These are phyloP conservation scores for Palaemon carinicauda DNA, from an alignment of 1,140 invertebrate genomes.

Conservation along the genomic window DNA sequence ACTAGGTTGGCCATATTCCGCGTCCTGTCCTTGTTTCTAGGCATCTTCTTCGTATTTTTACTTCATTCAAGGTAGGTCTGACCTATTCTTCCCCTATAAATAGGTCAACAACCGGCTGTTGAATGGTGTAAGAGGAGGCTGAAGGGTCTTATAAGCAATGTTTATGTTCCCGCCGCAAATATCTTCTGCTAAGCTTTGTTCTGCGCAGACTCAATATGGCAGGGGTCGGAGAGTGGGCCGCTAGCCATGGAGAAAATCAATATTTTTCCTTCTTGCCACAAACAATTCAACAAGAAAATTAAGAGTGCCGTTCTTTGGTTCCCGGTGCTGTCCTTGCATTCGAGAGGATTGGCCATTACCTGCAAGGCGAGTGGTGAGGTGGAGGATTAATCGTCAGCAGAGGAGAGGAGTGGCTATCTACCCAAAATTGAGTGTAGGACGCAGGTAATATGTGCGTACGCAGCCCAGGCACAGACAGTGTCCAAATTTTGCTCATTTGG, in stretches of 20 bases:
- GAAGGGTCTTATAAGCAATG: background rate
- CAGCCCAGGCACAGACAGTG: slow-evolving; percentile 21
- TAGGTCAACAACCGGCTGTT: background rate
- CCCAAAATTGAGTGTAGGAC: slow-evolving; percentile 26
- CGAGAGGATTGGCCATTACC: slow-evolving; percentile 18
- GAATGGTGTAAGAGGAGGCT: background rate
- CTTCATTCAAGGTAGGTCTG: background rate
- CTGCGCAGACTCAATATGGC: slow-evolving; percentile 70
- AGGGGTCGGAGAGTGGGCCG: slow-evolving; percentile 47
- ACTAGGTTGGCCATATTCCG: slow-evolving; percentile 6
- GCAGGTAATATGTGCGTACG: slow-evolving; percentile 56
- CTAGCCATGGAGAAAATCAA: slow-evolving; percentile 57
- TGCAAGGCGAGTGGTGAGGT: slow-evolving; percentile 36
- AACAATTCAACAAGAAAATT: slow-evolving; percentile 56
- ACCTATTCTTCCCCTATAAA: background rate
- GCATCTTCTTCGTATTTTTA: slow-evolving; percentile 5
- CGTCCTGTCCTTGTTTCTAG: slow-evolving; percentile 29
- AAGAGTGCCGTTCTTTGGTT: slow-evolving; percentile 39
- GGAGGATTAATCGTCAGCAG: background rate
- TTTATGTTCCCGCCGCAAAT: slow-evolving; percentile 58
- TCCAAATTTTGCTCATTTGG: slow-evolving; percentile 55
- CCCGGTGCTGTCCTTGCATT: slow-evolving; percentile 14
- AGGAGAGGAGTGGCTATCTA: background rate
- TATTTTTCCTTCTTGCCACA: slow-evolving; percentile 57
- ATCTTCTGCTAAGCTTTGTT: slow-evolving; percentile 67